phyloP scores from a whole-genome alignment of 2,888 invertebrate species.

The Polyommatus iphigenia region DNA sequence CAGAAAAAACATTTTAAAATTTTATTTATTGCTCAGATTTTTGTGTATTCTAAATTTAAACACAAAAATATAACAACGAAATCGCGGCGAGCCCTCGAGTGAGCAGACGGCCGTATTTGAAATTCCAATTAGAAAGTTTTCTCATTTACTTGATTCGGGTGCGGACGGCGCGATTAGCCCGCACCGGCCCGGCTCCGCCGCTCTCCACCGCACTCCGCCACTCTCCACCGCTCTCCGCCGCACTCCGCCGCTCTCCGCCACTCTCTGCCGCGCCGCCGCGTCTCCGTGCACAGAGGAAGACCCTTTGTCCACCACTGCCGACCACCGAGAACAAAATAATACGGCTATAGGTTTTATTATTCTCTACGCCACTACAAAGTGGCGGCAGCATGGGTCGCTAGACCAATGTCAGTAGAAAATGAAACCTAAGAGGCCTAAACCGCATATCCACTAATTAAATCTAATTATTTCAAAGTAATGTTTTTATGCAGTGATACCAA shows the following conservation, averaged over 20 bases:
- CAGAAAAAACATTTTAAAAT: neutral
- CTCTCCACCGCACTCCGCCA: too few species aligned
- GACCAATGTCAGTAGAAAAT: too few species aligned
- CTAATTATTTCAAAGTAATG: neutral
- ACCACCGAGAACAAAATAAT: conserved; percentile 39
- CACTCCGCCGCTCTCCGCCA: too few species aligned
- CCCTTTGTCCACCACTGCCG: too few species aligned
- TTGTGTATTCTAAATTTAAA: conserved; percentile 28
- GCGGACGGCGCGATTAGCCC: conserved; percentile 71
- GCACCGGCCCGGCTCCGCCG: neutral
- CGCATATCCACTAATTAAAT: conserved; percentile 48
- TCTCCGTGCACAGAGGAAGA: conserved; percentile 49
- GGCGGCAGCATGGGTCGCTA: too few species aligned
- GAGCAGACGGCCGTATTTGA: conserved; percentile 76
- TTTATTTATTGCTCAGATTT: conserved; percentile 2
- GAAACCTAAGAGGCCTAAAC: conserved; percentile 47
- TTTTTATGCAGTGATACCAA: neutral
- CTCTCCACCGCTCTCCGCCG: too few species aligned
- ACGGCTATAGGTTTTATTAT: too few species aligned
- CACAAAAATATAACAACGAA: conserved; percentile 42
- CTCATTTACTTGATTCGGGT: conserved; percentile 79
- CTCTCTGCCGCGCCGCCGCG: neutral
- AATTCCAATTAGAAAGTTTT: conserved; percentile 80
- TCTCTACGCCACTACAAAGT: too few species aligned
- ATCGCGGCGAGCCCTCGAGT: conserved; percentile 69